Base-by-base conservation (phyloP, 2,113 vertebrate species). In the Spermophilus dauricus region DNA sequence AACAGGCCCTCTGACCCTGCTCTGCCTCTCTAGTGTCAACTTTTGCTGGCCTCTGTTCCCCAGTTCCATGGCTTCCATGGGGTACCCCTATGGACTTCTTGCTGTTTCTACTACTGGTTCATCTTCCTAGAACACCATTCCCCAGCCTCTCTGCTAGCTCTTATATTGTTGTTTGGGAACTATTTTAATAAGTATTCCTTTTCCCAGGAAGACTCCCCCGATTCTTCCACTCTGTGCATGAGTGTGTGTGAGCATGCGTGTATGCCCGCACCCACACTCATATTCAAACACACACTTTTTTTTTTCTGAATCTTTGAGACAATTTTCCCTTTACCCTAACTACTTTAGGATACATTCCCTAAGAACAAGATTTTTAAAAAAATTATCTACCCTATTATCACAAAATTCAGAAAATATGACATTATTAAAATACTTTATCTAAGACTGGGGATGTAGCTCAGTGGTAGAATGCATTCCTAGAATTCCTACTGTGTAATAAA, bases 361-460 rank as follows among this genome's bases (percentile, higher is more conserved):
- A 86, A 16, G 14, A 95, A 76, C 0, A 20, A 92, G 87, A 86
- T 45, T 45, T 45, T 88, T n/a, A 20, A 56, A 56, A 58, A 24
- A 58, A 58, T 20, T 53, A 81, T 42, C 14, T 3, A 22, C 61
- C 4, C 56, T 69, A 34, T 63, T 61, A n/a, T n/a, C 76, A 53
- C 61, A 39, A 48, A 39, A 89, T 88, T 67, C 8, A 32, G 70
- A n/a, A 91, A 56, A 24, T 48, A 20, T 77, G 32, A 73, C 22
- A 72, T 95, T 81, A 92, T 39, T 93, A 87, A 92, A 58, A 51
- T 53, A n/a, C 28, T 61, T 94, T 75, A 30, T 22, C 53, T 26
- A 26, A 26, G 61, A 63, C 61, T 63, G 3, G 61, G 61, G 61
- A 28, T 63, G 61, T 10, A 63, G 61, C 24, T 28, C 61, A 3